Evolutionary conservation across 2,797 vertebrate genomes (phyloP).

Genomic region (Myioborus melanocephalus): DNA sequence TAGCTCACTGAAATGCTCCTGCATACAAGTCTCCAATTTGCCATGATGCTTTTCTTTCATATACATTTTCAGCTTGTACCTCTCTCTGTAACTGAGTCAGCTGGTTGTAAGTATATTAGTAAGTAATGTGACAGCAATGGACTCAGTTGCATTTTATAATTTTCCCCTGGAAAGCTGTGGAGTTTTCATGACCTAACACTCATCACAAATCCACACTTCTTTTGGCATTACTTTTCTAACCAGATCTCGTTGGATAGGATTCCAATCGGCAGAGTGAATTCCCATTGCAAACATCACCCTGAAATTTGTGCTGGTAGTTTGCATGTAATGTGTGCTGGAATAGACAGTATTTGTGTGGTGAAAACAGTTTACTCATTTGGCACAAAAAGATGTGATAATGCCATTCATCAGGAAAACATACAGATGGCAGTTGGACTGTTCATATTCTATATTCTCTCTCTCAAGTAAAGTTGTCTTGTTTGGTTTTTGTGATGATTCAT

Average conservation of each 20-base stretch:
- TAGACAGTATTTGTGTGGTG: background rate
- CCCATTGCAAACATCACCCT: background rate
- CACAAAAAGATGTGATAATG: slow-evolving; percentile 31
- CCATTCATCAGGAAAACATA: slow-evolving; percentile 24
- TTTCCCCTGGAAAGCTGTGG: background rate
- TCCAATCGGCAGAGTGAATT: background rate
- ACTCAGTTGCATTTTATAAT: background rate
- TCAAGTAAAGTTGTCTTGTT: background rate
- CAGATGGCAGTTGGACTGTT: slow-evolving; percentile 34
- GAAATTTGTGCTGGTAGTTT: background rate
- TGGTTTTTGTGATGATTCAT: slow-evolving; percentile 10
- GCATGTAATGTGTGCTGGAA: background rate
- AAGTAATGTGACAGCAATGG: background rate
- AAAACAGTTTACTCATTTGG: slow-evolving; percentile 42
- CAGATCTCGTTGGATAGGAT: background rate
- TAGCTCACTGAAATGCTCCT: background rate
- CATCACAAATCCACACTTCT: background rate
- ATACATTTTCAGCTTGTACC: background rate
- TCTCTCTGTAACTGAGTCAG: background rate
- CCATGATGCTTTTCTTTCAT: background rate
- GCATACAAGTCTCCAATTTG: background rate
- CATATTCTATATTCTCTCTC: background rate
- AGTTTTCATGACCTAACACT: background rate
- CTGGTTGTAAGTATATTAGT: background rate
- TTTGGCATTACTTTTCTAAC: background rate